These are phyloP conservation scores for Melanaphis sacchari DNA, from an alignment of 1,140 invertebrate genomes.

Conservation along the genomic window DNA sequence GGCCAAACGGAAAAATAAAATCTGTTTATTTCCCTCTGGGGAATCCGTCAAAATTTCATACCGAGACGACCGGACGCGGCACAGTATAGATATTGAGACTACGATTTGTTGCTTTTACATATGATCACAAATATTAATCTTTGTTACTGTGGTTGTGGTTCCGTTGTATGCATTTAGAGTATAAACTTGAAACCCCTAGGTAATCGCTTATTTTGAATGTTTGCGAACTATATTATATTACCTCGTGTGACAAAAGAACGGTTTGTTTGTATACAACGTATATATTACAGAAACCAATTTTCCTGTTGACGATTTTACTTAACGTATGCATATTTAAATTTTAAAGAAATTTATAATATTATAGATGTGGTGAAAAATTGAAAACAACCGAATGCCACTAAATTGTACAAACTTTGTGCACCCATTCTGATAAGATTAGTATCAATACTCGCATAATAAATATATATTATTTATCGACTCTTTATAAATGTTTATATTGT, in stretches of 20 bases:
- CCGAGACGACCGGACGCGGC: not conserved
- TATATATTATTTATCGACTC: no score
- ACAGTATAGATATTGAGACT: not conserved
- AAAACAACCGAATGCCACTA: not conserved
- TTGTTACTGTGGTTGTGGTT: not conserved
- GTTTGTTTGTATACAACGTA: not conserved
- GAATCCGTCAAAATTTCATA: not conserved
- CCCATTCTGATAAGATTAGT: no score
- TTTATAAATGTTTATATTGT: not conserved
- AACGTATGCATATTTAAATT: not conserved
- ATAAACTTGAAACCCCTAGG: constrained; percentile 20
- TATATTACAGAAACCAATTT: not conserved
- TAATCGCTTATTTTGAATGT: not conserved
- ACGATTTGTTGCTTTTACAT: not conserved
- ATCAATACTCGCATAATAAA: no score
- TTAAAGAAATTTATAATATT: not conserved
- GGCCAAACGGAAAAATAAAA: constrained; percentile 4
- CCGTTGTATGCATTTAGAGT: not conserved
- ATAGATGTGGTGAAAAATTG: not conserved
- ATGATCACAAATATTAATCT: constrained; percentile 24
- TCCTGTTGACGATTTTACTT: not conserved
- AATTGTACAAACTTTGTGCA: not conserved
- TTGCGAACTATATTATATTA: not conserved
- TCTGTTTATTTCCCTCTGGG: constrained; percentile 9
- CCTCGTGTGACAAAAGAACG: not conserved